phyloP scores from a whole-genome alignment of 2,113 vertebrate species.

The Polypterus bichir region DNA sequence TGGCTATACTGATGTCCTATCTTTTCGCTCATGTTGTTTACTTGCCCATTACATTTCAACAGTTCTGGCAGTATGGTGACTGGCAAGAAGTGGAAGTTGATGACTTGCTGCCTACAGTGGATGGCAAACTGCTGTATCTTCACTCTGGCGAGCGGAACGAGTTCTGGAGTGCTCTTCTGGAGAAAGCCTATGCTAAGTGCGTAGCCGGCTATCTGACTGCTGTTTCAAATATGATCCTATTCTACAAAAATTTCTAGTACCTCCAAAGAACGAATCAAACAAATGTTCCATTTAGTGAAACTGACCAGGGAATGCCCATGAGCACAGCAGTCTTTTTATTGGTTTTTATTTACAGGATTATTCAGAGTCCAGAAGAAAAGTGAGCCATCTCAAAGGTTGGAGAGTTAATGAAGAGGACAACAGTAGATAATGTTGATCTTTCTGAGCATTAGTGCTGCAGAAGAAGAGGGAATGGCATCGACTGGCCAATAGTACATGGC shows the following conservation, averaged over 20 bases:
- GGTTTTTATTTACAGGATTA: too few species aligned
- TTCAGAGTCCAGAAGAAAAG: too few species aligned
- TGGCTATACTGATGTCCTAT: too few species aligned
- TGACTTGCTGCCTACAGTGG: constrained; percentile 40
- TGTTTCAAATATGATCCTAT: neutral
- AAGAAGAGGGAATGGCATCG: neutral
- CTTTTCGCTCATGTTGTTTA: too few species aligned
- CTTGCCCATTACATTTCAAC: neutral
- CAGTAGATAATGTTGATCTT: too few species aligned
- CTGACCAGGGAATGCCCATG: too few species aligned
- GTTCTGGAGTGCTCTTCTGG: constrained; percentile 57
- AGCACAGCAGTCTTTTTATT: too few species aligned
- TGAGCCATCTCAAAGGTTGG: too few species aligned
- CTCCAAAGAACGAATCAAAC: neutral
- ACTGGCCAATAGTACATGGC: neutral
- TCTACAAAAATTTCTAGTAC: neutral
- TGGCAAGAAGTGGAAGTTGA: constrained; percentile 49
- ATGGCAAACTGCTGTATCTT: constrained; percentile 37
- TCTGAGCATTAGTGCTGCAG: too few species aligned
- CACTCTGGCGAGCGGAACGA: constrained; percentile 33
- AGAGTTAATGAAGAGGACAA: too few species aligned
- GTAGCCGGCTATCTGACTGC: neutral
- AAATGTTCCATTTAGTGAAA: too few species aligned
- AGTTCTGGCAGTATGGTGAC: constrained; percentile 58
- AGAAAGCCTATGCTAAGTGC: constrained; percentile 60